Evolutionary conservation across 2,113 vertebrate genomes (phyloP).

Genomic region (Cinclus mexicanus): DNA sequence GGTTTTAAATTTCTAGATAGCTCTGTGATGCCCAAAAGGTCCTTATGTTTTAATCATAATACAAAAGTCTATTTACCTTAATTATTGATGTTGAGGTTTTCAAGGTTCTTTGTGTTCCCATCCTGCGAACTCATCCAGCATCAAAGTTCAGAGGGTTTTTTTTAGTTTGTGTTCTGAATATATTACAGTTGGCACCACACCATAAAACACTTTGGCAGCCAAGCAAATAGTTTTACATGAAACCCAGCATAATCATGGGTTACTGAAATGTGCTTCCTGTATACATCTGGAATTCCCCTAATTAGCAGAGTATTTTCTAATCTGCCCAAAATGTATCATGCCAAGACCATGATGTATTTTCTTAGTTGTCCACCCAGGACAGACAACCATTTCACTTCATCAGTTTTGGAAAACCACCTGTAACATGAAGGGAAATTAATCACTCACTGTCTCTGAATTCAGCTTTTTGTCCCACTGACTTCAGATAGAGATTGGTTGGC

Average conservation of each 20-base stretch:
- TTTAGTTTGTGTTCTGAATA: constrained; percentile 5
- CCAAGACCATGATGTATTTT: not conserved
- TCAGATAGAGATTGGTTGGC: not conserved
- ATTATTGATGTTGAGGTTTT: constrained; percentile 39
- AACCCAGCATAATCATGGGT: constrained; percentile 18
- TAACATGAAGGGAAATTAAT: not conserved
- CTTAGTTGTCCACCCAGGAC: not conserved
- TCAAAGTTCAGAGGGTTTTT: not conserved
- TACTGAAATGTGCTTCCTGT: constrained; percentile 68
- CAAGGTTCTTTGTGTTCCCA: constrained; percentile 23
- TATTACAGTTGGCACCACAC: constrained; percentile 62
- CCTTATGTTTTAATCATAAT: constrained; percentile 24
- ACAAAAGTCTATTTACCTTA: constrained; percentile 20
- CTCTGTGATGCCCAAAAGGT: not conserved
- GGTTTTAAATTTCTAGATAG: constrained; percentile 49
- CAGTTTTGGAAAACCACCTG: not conserved
- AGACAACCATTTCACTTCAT: not conserved
- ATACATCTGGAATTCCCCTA: constrained; percentile 84
- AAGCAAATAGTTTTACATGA: constrained; percentile 61
- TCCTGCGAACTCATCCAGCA: constrained; percentile 35
- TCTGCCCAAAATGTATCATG: constrained; percentile 57
- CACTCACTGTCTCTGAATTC: not conserved
- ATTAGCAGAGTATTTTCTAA: constrained; percentile 78
- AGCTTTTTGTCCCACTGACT: not conserved
- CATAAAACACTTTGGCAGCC: constrained; percentile 64